Base-by-base conservation (phyloP, 2,113 vertebrate species). In the Rhineura floridana region DNA sequence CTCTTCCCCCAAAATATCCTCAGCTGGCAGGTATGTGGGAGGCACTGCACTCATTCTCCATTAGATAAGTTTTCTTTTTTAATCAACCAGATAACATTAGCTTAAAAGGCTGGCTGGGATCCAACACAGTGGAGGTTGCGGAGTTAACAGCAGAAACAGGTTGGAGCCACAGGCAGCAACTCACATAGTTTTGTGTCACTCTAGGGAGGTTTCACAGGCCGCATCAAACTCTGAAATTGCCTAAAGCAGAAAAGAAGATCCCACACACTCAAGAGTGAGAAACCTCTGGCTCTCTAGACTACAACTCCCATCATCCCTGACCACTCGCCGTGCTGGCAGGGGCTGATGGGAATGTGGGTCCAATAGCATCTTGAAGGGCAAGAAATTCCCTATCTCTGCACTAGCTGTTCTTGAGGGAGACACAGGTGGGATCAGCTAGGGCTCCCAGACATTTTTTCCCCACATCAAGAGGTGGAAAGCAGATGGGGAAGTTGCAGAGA, bases 21-120 rank as follows among this genome's bases (percentile, higher is more conserved):
- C 69, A 36, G 33, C 81, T 88, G 80, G 86, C 86, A 88, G 69
- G 52, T 76, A 73, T 11, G 86, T 88, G 70, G 86, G 86, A 88
- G 86, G 79, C 42, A 76, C 11, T 62, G 25, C 50, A 50, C 55
- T 88, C 80, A 67, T 83, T 87, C 70, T 63, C 50, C 80, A 88
- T 88, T 83, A 83, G 44, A 46, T 42, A 65, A 65, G 33, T 59
- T 73, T 55, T 55, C 48, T 83, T 83, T 82, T 85, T 77, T 46
- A 86, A 48, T 36, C 84, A 86, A 13, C 55, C 73, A 63, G 73
- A 65, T 86, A 86, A 59, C 55, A 46, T 83, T 82, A 82, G 44
- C 69, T 82, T 65, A 88, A 88, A 75, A 88, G n/a, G 42, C 69
- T 65, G 87, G 80, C 80, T 88, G 69, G 42, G 80, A 48, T 88